phyloP scores from a whole-genome alignment of 2,888 invertebrate genomes.

The Chrysopilus asiliformis region DNA sequence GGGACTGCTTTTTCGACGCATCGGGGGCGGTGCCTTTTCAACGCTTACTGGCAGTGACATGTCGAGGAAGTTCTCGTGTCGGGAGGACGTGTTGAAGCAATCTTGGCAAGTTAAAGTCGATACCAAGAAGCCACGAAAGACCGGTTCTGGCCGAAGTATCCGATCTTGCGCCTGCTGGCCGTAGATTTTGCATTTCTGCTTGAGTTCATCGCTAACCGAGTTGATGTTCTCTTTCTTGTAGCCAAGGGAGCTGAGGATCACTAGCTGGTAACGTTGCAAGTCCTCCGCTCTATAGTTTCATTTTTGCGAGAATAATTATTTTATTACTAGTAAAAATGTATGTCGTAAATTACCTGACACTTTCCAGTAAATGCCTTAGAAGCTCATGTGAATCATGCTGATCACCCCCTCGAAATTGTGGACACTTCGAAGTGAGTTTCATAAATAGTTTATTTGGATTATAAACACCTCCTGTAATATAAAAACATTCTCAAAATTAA shows the following conservation, averaged over 20 bases:
- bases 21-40: constrained; percentile 59
- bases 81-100: constrained; percentile 73
- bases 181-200: constrained; percentile 67
- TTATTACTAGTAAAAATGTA: too few species aligned
- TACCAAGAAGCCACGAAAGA: constrained; percentile 86
- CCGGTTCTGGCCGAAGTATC: constrained; percentile 70
- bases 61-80: constrained; percentile 88
- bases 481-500: too few species aligned
- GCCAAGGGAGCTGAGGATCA: constrained; percentile 65
- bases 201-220: constrained; percentile 61
- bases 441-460: constrained; percentile 51
- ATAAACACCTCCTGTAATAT: constrained; percentile 43
- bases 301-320: too few species aligned
- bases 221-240: constrained; percentile 61
- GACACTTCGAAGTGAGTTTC: constrained; percentile 51
- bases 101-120: constrained; percentile 82
- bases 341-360: constrained; percentile 46
- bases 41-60: constrained; percentile 79
- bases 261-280: constrained; percentile 64
- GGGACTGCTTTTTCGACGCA: constrained; percentile 39
- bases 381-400: constrained; percentile 97
- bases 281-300: constrained; percentile 44
- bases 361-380: constrained; percentile 77
- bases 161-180: constrained; percentile 68
- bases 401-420: constrained; percentile 83